A percentile compares a stretch with the other conserved stretches of the same genome.
Conservation (phyloP, 2,797 vertebrate genomes). For the Selene dorsalis region DNA sequence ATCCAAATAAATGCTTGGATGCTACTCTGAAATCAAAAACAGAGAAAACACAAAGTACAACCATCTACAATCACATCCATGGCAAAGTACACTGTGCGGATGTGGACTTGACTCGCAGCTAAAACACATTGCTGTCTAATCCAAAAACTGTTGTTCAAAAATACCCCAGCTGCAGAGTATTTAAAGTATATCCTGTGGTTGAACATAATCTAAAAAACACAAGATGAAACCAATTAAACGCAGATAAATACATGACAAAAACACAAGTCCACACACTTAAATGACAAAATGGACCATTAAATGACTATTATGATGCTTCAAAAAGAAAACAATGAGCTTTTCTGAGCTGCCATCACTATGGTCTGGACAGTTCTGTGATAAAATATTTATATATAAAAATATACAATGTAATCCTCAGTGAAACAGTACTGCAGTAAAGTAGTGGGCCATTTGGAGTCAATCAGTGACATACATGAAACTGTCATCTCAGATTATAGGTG, state of each 20-base stretch:
- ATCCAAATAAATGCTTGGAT: conserved; percentile 53
- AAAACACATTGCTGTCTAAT: background rate
- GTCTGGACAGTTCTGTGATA: background rate
- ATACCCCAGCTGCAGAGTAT: background rate
- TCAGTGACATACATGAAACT: background rate
- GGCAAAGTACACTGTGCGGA: background rate
- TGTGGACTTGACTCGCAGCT: conserved; percentile 6
- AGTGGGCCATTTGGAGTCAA: background rate
- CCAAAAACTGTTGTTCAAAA: background rate
- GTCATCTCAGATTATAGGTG: background rate
- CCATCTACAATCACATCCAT: background rate
- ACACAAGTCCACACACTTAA: background rate
- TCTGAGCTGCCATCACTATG: background rate
- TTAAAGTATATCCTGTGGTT: background rate
- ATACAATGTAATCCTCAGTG: background rate
- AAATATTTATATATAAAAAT: background rate
- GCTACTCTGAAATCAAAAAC: conserved; percentile 47
- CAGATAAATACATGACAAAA: background rate
- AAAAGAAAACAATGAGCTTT: background rate
- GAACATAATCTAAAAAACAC: background rate
- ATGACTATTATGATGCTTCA: background rate
- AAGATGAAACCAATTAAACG: background rate
- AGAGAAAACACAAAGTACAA: conserved; percentile 25
- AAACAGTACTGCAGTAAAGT: background rate
- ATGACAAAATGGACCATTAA: background rate